These are phyloP conservation scores for Anthopleura sola DNA, from an alignment of 64 coral and sea anemone species.

Conservation along the genomic window DNA sequence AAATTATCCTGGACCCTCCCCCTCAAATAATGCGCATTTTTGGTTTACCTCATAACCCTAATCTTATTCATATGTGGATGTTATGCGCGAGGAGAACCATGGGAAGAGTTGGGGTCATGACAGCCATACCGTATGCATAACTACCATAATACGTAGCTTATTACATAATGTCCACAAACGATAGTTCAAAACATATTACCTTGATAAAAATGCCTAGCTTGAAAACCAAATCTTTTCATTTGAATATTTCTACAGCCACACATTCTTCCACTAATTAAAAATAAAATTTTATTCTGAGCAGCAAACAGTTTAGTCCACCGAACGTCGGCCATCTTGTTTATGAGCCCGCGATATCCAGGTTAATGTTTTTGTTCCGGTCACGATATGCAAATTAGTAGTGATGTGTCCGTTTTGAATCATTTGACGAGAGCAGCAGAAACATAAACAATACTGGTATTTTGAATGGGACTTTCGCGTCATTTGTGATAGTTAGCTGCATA, in stretches of 20 bases:
- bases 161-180: too few species aligned
- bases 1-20: too few species aligned
- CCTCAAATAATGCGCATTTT: too few species aligned
- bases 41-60: too few species aligned
- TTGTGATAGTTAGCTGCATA: neutral
- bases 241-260: neutral
- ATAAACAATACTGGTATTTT: neutral
- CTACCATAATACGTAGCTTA: too few species aligned
- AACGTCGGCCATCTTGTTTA: slow-evolving; percentile 29
- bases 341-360: slow-evolving; percentile 6
- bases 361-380: neutral
- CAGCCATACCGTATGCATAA: too few species aligned
- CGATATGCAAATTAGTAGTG: slow-evolving; percentile 23
- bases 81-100: too few species aligned
- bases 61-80: too few species aligned
- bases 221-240: neutral
- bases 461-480: neutral
- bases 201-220: neutral
- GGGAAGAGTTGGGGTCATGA: too few species aligned
- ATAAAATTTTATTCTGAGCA: neutral
- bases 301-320: neutral
- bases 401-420: slow-evolving; percentile 3
- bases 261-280: neutral
- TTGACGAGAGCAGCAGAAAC: neutral
- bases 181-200: neutral